Conservation (phyloP, 2,888 invertebrate species). For the Callosobruchus maculatus region DNA sequence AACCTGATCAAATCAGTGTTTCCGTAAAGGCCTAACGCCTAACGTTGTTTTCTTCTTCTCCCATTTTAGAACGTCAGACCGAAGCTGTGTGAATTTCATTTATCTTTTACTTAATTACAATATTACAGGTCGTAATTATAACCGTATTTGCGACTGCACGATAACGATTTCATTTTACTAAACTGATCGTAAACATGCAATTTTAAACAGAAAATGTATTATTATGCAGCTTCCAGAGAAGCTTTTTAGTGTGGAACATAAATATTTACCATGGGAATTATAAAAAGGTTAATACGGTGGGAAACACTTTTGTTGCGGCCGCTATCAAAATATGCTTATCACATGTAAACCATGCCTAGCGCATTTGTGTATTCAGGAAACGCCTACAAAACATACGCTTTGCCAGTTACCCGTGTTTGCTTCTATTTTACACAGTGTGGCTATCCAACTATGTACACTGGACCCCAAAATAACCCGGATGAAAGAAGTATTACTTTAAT, state of each 20-base stretch:
- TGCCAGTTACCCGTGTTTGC: not conserved
- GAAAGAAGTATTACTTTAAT: too few relatives aligned
- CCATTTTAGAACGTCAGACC: too few relatives aligned
- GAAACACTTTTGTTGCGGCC: not conserved
- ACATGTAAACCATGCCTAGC: not conserved
- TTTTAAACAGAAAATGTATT: not conserved
- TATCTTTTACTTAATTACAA: too few relatives aligned
- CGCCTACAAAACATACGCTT: not conserved
- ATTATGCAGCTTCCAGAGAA: not conserved
- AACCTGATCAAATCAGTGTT: too few relatives aligned
- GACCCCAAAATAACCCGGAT: too few relatives aligned
- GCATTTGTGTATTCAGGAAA: not conserved
- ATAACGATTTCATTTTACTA: not conserved
- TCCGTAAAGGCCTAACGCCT: too few relatives aligned
- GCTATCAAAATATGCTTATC: not conserved
- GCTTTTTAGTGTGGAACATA: not conserved
- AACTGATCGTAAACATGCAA: not conserved
- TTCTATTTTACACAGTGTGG: not conserved
- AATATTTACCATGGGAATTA: not conserved
- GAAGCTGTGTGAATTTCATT: too few relatives aligned
- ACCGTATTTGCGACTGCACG: not conserved
- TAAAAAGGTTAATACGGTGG: not conserved
- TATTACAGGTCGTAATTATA: not conserved
- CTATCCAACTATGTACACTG: too few relatives aligned
- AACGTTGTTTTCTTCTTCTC: too few relatives aligned